Percentiles rank a stretch among this genome's conserved stretches.
phyloP scores from a whole-genome alignment of 2,113 vertebrate genomes.

The Phycodurus eques region DNA sequence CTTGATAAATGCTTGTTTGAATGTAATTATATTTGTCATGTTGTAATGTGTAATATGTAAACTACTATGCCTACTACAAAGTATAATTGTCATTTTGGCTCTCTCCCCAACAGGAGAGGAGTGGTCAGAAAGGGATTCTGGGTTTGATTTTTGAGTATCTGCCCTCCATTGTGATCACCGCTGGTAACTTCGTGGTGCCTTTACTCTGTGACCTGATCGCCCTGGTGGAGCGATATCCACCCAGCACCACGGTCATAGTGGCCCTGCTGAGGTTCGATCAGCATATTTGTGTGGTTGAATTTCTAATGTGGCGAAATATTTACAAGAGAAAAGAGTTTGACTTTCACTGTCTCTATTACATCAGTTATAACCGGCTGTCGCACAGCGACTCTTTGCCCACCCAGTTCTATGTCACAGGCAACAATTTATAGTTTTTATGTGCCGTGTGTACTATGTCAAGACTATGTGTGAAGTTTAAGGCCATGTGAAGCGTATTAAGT shows the following conservation, averaged over 20 bases:
- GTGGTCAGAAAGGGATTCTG: slow-evolving; percentile 36
- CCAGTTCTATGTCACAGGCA: not conserved
- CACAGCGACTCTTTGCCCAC: no score
- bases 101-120: slow-evolving; percentile 8
- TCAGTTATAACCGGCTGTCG: no score
- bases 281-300: not conserved
- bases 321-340: no score
- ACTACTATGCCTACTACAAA: not conserved
- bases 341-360: no score
- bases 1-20: no score
- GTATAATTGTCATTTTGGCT: not conserved
- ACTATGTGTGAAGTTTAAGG: not conserved
- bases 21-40: no score
- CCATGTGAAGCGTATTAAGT: no score
- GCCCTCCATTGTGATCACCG: slow-evolving; percentile 83
- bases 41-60: no score
- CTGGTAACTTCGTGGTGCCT: slow-evolving; percentile 82
- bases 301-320: not conserved
- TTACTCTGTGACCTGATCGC: slow-evolving; percentile 76
- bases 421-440: not conserved
- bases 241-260: slow-evolving; percentile 75
- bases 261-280: slow-evolving; percentile 66
- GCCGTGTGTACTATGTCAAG: not conserved
- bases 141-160: slow-evolving; percentile 76
- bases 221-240: slow-evolving; percentile 72